These are phyloP conservation scores for Drosophila triauraria DNA, from an alignment of 1,140 invertebrate species.

Conservation along the genomic window DNA sequence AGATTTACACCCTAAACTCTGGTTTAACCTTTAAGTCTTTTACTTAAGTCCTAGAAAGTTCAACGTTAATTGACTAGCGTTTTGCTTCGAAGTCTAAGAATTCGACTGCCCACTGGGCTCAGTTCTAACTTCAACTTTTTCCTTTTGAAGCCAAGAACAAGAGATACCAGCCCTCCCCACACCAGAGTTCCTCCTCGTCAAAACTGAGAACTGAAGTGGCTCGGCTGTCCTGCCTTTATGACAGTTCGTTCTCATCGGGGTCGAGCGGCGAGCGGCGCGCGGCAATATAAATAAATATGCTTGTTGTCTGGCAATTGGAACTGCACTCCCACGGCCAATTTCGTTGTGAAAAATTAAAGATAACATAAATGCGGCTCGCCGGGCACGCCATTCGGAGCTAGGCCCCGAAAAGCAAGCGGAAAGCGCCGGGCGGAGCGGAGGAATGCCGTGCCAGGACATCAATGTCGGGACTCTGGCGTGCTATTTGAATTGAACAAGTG, in stretches of 20 bases:
- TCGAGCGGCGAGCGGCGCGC: slow-evolving; percentile 5
- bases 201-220: slow-evolving; percentile 21
- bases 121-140: neutral
- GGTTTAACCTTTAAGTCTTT: neutral
- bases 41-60: neutral
- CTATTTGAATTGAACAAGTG: slow-evolving; percentile 83
- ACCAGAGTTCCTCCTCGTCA: neutral
- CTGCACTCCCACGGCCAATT: slow-evolving; percentile 77
- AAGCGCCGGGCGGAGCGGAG: slow-evolving; percentile 33
- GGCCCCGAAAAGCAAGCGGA: slow-evolving; percentile 10
- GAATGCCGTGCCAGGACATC: slow-evolving; percentile 75
- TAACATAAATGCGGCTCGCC: slow-evolving; percentile 76
- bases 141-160: slow-evolving; percentile 5
- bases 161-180: neutral
- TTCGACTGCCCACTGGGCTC: neutral
- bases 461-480: slow-evolving; percentile 74
- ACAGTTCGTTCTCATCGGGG: slow-evolving; percentile 43
- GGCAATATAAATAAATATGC: slow-evolving; percentile 67
- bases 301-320: slow-evolving; percentile 72
- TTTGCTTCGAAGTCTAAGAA: neutral
- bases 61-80: neutral
- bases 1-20: neutral
- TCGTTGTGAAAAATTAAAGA: slow-evolving; percentile 78
- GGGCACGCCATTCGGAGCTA: slow-evolving; percentile 54
- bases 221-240: slow-evolving; percentile 36